These are phyloP conservation scores for Drosophila grimshawi DNA, from an alignment of 1,140 invertebrate genomes.

Conservation along the genomic window DNA sequence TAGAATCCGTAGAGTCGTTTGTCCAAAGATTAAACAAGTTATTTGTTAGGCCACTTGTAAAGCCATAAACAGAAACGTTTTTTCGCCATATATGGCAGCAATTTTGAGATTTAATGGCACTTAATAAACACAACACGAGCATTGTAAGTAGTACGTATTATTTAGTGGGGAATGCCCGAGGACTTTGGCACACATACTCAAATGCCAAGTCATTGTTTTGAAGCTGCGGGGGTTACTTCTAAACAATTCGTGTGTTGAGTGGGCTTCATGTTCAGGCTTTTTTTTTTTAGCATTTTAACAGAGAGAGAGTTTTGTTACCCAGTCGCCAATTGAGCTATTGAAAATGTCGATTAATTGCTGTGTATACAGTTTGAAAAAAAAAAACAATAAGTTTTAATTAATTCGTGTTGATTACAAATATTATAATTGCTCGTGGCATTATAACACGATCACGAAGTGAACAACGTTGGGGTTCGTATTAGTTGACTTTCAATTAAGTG, in stretches of 20 bases:
- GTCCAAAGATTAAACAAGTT: not conserved
- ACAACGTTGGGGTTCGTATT: not conserved
- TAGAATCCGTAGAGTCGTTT: not conserved
- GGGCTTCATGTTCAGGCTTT: not conserved
- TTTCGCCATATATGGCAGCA: constrained; percentile 13
- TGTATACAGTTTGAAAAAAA: not conserved
- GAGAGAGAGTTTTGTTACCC: not conserved
- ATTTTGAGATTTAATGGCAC: constrained; percentile 29
- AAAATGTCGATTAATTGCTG: not conserved
- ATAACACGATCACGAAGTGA: not conserved
- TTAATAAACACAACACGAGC: constrained; percentile 35
- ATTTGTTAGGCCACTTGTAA: constrained; percentile 5
- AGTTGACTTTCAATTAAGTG: not conserved
- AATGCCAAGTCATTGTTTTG: constrained; percentile 10
- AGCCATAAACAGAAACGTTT: constrained; percentile 5
- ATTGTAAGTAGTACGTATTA: constrained; percentile 19
- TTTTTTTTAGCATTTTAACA: too few species aligned
- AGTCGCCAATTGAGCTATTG: too few species aligned
- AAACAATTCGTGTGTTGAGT: not conserved
- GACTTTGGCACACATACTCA: constrained; percentile 27
- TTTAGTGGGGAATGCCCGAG: constrained; percentile 1
- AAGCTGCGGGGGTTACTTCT: not conserved
- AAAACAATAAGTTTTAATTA: not conserved
- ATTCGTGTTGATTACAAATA: not conserved
- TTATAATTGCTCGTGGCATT: not conserved